phyloP scores from a whole-genome alignment of 1,140 invertebrate genomes.

The Dysdera silvatica region DNA sequence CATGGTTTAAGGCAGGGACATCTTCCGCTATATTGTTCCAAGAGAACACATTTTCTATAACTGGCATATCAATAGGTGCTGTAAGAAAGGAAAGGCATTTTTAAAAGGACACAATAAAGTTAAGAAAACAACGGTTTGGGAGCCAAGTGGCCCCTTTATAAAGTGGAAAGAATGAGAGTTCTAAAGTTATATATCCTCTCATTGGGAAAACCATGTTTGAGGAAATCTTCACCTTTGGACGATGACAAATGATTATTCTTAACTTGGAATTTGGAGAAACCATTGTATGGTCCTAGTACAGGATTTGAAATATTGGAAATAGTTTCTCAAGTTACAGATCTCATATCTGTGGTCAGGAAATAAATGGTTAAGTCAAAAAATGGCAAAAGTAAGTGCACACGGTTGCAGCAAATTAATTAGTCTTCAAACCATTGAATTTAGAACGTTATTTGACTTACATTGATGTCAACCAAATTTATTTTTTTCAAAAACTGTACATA shows the following conservation, averaged over 20 bases:
- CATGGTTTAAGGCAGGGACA: slow-evolving; percentile 18
- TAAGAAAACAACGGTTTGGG: background rate
- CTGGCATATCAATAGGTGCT: slow-evolving; percentile 17
- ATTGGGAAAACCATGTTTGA: background rate
- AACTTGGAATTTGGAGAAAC: too few species aligned
- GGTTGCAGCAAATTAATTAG: too few species aligned
- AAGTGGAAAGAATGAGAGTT: background rate
- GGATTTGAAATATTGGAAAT: too few species aligned
- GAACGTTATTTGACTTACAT: too few species aligned
- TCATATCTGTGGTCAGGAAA: too few species aligned
- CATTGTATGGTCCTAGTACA: too few species aligned
- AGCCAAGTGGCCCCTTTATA: background rate
- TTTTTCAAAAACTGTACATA: too few species aligned
- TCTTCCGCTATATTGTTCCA: slow-evolving; percentile 12
- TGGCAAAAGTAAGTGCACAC: too few species aligned
- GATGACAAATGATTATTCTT: background rate
- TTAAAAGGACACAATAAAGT: background rate
- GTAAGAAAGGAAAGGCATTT: background rate
- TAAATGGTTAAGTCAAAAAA: too few species aligned
- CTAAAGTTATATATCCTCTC: background rate
- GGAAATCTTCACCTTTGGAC: background rate
- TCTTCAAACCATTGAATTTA: too few species aligned
- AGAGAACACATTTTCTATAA: slow-evolving; percentile 8
- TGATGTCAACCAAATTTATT: too few species aligned
- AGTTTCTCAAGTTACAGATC: too few species aligned